Percentiles rank a stretch among this genome's conserved stretches.
phyloP scores from a whole-genome alignment of 2,888 invertebrate species.

The Drosophila aldrichi region DNA sequence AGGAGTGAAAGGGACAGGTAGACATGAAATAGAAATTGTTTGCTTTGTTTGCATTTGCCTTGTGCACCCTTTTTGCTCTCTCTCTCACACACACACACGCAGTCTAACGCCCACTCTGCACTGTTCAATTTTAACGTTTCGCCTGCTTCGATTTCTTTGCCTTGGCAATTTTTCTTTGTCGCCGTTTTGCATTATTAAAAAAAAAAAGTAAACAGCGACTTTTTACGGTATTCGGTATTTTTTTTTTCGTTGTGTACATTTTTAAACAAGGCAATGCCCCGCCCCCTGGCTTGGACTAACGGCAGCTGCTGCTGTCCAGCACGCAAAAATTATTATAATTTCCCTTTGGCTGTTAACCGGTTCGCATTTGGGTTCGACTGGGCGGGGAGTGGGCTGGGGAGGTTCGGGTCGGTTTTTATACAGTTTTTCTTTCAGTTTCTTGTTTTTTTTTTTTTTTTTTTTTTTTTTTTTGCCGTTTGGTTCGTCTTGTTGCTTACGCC shows the following conservation, averaged over 20 bases:
- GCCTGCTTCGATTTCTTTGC: conserved; percentile 52
- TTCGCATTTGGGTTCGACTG: conserved; percentile 11
- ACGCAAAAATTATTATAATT: conserved; percentile 75
- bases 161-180: conserved; percentile 41
- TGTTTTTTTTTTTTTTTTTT: neutral
- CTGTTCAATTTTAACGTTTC: conserved; percentile 52
- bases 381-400: too few relatives aligned
- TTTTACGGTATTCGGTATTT: conserved; percentile 17
- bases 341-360: conserved; percentile 53
- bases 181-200: conserved; percentile 65
- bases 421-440: conserved; percentile 6
- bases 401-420: conserved; percentile 3
- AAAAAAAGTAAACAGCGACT: conserved; percentile 51
- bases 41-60: conserved; percentile 56
- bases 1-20: conserved; percentile 1
- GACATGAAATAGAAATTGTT: conserved; percentile 30
- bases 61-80: conserved; percentile 50
- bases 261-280: conserved; percentile 47
- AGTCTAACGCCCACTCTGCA: conserved; percentile 8
- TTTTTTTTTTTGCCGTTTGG: conserved; percentile 14
- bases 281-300: conserved; percentile 12
- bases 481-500: conserved; percentile 2
- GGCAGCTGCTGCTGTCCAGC: conserved; percentile 62
- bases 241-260: conserved; percentile 31
- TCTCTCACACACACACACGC: neutral